A percentile compares a stretch with the other conserved stretches of the same genome.
These are phyloP conservation scores for Morpho helenor DNA, from an alignment of 2,888 invertebrate genomes.

Conservation along the genomic window DNA sequence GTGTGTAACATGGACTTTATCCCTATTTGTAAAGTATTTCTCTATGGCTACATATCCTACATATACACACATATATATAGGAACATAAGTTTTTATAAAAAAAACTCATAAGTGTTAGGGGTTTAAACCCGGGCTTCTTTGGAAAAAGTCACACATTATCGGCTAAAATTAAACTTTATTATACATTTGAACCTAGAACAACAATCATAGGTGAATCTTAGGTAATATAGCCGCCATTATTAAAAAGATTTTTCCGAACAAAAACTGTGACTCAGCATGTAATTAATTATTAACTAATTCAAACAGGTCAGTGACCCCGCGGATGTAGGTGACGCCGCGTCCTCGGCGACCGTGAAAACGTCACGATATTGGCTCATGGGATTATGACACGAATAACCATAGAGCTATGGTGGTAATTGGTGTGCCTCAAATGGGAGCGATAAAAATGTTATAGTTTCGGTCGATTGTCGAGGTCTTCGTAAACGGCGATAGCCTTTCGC, in stretches of 20 bases:
- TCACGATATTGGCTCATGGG: constrained; percentile 9
- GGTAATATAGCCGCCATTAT: not conserved
- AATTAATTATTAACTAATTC: constrained; percentile 34
- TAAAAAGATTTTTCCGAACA: not conserved
- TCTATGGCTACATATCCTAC: too few relatives aligned
- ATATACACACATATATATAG: too few relatives aligned
- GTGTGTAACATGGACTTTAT: too few relatives aligned
- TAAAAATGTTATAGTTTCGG: not conserved
- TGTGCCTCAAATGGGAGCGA: not conserved
- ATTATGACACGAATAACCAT: constrained; percentile 13
- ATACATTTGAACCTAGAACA: too few relatives aligned
- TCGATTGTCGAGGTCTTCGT: not conserved
- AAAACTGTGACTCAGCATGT: constrained; percentile 1
- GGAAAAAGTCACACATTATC: too few relatives aligned
- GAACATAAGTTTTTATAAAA: too few relatives aligned
- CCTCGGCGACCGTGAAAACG: constrained; percentile 27
- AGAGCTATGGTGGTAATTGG: constrained; percentile 9
- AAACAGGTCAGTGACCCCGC: constrained; percentile 20
- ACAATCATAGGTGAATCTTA: too few relatives aligned
- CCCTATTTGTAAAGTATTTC: too few relatives aligned
- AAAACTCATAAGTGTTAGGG: too few relatives aligned
- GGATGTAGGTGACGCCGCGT: constrained; percentile 33
- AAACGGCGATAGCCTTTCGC: too few relatives aligned
- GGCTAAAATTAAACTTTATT: too few relatives aligned
- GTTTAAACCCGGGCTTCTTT: too few relatives aligned